These are phyloP conservation scores for Zaprionus africanus DNA, from an alignment of 1,140 invertebrate species.

Conservation along the genomic window DNA sequence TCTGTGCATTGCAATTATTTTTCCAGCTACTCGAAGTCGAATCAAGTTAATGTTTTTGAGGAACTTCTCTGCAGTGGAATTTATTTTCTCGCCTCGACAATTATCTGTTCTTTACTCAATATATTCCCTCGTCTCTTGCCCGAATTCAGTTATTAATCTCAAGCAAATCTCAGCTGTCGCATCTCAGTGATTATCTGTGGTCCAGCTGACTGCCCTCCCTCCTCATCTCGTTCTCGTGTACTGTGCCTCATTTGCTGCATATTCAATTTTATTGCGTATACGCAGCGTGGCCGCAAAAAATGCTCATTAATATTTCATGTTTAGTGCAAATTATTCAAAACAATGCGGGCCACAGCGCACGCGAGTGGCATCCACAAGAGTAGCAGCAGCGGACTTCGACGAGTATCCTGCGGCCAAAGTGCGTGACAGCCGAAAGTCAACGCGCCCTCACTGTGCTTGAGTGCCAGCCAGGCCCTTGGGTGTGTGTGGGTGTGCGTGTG, in stretches of 20 bases:
- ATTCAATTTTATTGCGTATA: slow-evolving; percentile 76
- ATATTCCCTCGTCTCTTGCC: neutral
- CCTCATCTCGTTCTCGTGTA: neutral
- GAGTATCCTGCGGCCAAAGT: slow-evolving; percentile 47
- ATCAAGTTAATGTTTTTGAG: neutral
- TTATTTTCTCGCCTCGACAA: neutral
- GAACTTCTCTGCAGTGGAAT: no score
- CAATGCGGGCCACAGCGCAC: slow-evolving; percentile 63
- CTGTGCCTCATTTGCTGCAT: slow-evolving; percentile 68
- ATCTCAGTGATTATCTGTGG: slow-evolving; percentile 57
- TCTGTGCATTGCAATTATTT: slow-evolving; percentile 26
- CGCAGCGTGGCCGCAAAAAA: slow-evolving; percentile 54
- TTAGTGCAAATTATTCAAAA: slow-evolving; percentile 79
- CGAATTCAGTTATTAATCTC: slow-evolving; percentile 1
- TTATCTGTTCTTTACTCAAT: no score
- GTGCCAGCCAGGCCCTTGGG: slow-evolving; percentile 38
- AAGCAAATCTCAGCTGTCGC: slow-evolving; percentile 44
- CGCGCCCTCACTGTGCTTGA: slow-evolving; percentile 39
- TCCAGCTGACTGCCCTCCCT: slow-evolving; percentile 18
- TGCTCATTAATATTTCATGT: slow-evolving; percentile 81
- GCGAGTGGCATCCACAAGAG: slow-evolving; percentile 66
- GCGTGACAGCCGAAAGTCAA: slow-evolving; percentile 58
- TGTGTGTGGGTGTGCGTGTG: slow-evolving; percentile 14
- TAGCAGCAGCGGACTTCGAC: neutral
- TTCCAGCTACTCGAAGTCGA: neutral